Base-by-base conservation (phyloP, 2,113 vertebrate genomes). In the Heterotilapia buettikoferi region DNA sequence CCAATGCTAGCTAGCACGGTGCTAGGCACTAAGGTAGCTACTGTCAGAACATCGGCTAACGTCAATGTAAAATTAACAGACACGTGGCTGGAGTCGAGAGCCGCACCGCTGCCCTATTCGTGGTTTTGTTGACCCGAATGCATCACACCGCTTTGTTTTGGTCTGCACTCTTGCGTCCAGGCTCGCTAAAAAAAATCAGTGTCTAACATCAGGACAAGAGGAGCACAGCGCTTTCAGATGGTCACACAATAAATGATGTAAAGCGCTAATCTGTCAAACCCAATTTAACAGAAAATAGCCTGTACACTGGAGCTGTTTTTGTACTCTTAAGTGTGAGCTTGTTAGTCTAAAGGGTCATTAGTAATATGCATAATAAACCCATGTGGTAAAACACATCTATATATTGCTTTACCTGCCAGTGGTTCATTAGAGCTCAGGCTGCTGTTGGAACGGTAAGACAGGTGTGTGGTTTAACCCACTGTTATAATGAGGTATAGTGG, bases 1-100 rank as follows among this genome's bases (percentile, higher is more conserved):
- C 43, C 78, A 3, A 3, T 61, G 90, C 84, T 93, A 92, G 81
- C 84, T 93, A 85, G 84, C 87, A 78, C 21, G 12, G 14, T 87
- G 92, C 86, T 90, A 85, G 33, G 10, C 19, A 83, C 5, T 3
- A 1, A 3, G 31, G 36, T 50, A 76, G 82, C 57, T 81, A 6
- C 38, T 24, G 5, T 59, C 53, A 45, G 40, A 31, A 19, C 40
- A 66, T 52, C 6, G 40, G 21, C 21, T 47, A 45, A 31, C 33
- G 6, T 24, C 29, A 11, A 21, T 7, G 24, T 57, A 33, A 52
- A 45, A 84, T 73, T 1, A 36, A 40, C 6, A 40, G 36, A 83
- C 85, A 88, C 88, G 88, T 89, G 88, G 26, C 24, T 45, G 3
- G 4, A 84, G 29, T 54, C 33, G 16, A 19, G 45, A 36, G 73